These are phyloP conservation scores for Caenorhabditis sp. DNA, from an alignment of 2,888 invertebrate species.

Conservation along the genomic window DNA sequence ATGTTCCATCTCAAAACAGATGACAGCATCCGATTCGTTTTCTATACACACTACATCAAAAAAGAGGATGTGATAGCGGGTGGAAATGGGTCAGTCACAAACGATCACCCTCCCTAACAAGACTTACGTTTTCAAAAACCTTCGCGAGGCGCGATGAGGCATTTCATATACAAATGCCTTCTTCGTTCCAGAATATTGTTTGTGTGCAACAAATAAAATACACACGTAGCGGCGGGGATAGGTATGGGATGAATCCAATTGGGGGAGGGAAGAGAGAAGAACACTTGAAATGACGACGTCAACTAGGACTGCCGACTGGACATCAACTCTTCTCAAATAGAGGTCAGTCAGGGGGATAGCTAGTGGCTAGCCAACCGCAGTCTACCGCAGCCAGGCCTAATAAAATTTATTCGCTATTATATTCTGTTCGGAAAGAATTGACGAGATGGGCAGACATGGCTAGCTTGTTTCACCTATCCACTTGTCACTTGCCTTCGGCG, in stretches of 20 bases:
- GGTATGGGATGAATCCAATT: constrained; percentile 5
- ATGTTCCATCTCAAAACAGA: constrained; percentile 14
- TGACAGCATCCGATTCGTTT: constrained; percentile 16
- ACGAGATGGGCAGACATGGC: constrained; percentile 51
- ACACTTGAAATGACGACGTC: constrained; percentile 63
- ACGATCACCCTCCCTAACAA: constrained; percentile 26
- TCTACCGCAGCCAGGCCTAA: constrained; percentile 53
- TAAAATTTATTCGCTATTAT: constrained; percentile 61
- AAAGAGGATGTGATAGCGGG: constrained; percentile 54
- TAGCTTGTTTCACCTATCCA: constrained; percentile 51
- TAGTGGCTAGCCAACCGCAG: constrained; percentile 58
- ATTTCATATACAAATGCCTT: constrained; percentile 5
- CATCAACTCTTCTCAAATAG: constrained; percentile 63
- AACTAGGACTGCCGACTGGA: constrained; percentile 52
- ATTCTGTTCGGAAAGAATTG: constrained; percentile 51
- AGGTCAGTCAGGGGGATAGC: constrained; percentile 56
- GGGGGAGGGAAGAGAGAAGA: constrained; percentile 23
- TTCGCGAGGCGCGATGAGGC: constrained; percentile 48
- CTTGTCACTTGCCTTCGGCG: constrained; percentile 22
- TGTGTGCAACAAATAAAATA: constrained; percentile 1
- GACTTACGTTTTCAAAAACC: constrained; percentile 55
- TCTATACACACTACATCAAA: constrained; percentile 31
- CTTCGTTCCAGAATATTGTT: constrained; percentile 9
- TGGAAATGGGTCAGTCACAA: constrained; percentile 50
- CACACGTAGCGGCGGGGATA: constrained; percentile 7